phyloP scores from a whole-genome alignment of 2,113 vertebrate species.

The Scatophagus argus region DNA sequence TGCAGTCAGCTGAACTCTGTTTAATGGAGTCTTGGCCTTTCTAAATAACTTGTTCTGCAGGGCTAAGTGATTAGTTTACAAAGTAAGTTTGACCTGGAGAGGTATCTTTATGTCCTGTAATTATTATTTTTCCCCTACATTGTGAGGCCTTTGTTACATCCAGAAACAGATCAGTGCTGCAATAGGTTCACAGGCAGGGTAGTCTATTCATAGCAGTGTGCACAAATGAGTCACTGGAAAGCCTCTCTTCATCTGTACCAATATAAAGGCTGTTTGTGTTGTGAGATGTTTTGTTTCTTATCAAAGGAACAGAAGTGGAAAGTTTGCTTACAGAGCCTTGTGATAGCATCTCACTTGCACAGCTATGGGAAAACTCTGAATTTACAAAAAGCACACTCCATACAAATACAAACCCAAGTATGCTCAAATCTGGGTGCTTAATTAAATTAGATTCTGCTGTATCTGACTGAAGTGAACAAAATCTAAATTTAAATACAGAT shows the following conservation, averaged over 20 bases:
- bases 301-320: slow-evolving; percentile 55
- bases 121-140: slow-evolving; percentile 52
- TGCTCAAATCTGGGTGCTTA: slow-evolving; percentile 6
- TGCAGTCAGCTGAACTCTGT: slow-evolving; percentile 23
- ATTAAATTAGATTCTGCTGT: slow-evolving; percentile 26
- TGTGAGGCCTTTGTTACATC: slow-evolving; percentile 46
- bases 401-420: slow-evolving; percentile 10
- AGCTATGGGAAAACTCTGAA: slow-evolving; percentile 22
- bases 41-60: slow-evolving; percentile 51
- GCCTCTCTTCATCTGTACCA: slow-evolving; percentile 55
- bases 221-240: slow-evolving; percentile 61
- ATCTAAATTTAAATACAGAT: slow-evolving; percentile 33
- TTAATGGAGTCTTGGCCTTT: slow-evolving; percentile 35
- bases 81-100: slow-evolving; percentile 41
- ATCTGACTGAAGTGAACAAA: not conserved
- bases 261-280: slow-evolving; percentile 52
- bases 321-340: slow-evolving; percentile 35
- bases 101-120: slow-evolving; percentile 51
- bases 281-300: slow-evolving; percentile 57
- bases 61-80: slow-evolving; percentile 51
- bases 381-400: slow-evolving; percentile 27
- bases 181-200: slow-evolving; percentile 57
- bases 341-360: slow-evolving; percentile 41
- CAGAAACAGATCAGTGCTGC: slow-evolving; percentile 48
- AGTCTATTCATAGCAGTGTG: slow-evolving; percentile 64